Base-by-base conservation (phyloP, 2,113 vertebrate species). In the Ciconia boyciana region DNA sequence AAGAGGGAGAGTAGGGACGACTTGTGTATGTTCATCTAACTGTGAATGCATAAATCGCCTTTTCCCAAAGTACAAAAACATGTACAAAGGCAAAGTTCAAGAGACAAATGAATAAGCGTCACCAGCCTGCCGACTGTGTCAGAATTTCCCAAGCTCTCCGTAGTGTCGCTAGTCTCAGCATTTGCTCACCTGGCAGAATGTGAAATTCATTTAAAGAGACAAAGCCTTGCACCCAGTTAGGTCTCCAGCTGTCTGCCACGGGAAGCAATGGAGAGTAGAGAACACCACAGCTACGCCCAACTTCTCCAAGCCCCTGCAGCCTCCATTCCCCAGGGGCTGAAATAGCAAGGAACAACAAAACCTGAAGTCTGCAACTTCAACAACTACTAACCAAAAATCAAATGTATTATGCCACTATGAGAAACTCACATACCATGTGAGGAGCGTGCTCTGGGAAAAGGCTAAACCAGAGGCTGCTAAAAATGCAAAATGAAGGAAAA, bases 401-500 rank as follows among this genome's bases (percentile, higher is more conserved):
- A 39, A 39, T 6, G 51, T 4, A 13, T 34, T 71, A 4, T 12
- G 68, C 16, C 55, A 11, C 39, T 15, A 8, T 3, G 32, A 85
- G 74, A 28, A 19, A 49, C 65, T 15, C 54, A 2, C 3, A 3
- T 0, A 16, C 9, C 41, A 17, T 0, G 16, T 12, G 16, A 83
- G 48, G n/a, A 55, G 34, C 12, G 2, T 2, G 34, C 61, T 68
- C 54, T 28, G 16, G 36, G 54, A 52, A 65, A 83, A 74, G 71
- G 68, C 34, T 61, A 17, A 65, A 44, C 4, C 25, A 78, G 68
- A 77, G 24, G 62, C 54, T 46, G 41, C 44, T 49, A 31, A 51
- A 78, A 90, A 26, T 14, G 29, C 17, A 24, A 32, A 71, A 49
- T 9, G 58, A 83, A 72, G 41, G 43, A 41, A 55, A 0, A 64